A percentile compares a stretch with the other conserved stretches of the same genome.
These are phyloP conservation scores for Cheilosia urbana DNA, from an alignment of 2,888 invertebrate genomes.

Conservation along the genomic window DNA sequence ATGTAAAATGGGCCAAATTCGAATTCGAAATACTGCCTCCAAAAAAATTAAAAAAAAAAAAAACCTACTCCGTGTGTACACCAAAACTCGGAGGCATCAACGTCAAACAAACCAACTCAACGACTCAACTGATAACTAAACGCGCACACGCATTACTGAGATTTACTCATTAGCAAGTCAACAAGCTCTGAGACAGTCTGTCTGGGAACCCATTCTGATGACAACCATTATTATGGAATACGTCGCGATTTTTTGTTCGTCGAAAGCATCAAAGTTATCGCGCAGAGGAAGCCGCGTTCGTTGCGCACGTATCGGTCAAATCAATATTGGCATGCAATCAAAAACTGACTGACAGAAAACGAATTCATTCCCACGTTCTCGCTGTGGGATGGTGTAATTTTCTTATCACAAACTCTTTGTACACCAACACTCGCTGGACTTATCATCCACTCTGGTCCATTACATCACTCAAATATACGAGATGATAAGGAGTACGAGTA, in stretches of 20 bases:
- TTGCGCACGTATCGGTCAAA: slow-evolving; percentile 18
- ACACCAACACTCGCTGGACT: background rate
- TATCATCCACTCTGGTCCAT: background rate
- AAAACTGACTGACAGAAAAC: background rate
- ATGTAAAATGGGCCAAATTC: no score
- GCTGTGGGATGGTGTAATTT: slow-evolving; percentile 9
- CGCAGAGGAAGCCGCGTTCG: background rate
- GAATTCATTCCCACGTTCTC: slow-evolving; percentile 41
- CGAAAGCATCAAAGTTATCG: slow-evolving; percentile 36
- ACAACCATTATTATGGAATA: slow-evolving; percentile 23
- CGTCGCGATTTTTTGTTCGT: background rate
- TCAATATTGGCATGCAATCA: slow-evolving; percentile 34
- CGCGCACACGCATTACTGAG: no score
- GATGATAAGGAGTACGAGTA: background rate
- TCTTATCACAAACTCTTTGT: slow-evolving; percentile 2
- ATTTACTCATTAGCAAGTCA: no score
- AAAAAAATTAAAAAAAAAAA: no score
- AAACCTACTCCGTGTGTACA: no score
- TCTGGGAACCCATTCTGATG: slow-evolving; percentile 46
- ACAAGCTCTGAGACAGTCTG: slow-evolving; percentile 50
- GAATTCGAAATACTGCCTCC: no score
- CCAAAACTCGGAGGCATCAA: no score
- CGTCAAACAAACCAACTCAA: no score
- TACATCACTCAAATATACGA: slow-evolving; percentile 16
- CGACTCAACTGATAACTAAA: no score